A percentile compares a stretch with the other conserved stretches of the same genome.
phyloP scores from a whole-genome alignment of 2,113 vertebrate species.

The Petrocephalus microphthalmus region DNA sequence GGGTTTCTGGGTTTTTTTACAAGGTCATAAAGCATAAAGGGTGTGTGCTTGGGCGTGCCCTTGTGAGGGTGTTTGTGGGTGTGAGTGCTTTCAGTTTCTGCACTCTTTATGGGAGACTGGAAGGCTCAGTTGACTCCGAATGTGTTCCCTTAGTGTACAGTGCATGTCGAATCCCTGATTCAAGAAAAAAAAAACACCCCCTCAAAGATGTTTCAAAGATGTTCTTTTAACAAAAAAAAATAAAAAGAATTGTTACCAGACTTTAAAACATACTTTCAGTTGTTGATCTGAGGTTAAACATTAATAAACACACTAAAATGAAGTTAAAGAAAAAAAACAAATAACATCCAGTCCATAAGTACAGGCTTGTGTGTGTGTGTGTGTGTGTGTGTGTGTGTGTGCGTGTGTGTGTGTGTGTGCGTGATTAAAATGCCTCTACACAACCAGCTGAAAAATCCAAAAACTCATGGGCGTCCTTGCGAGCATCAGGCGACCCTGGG shows the following conservation, averaged over 20 bases:
- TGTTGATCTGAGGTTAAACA: neutral
- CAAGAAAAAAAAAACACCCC: neutral
- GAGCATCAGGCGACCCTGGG: no score
- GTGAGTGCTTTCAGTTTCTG: neutral
- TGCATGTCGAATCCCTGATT: neutral
- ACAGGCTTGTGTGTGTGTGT: neutral
- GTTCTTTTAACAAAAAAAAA: neutral
- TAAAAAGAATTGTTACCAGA: neutral
- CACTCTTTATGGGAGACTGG: neutral
- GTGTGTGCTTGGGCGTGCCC: neutral
- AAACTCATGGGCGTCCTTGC: no score
- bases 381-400: no score
- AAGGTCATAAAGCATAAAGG: neutral
- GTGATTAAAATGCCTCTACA: neutral
- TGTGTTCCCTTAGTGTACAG: neutral
- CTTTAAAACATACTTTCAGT: neutral
- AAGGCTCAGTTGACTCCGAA: neutral
- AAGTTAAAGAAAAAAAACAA: neutral
- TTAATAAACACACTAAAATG: slow-evolving; percentile 6
- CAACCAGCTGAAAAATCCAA: no score
- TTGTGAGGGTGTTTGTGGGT: neutral
- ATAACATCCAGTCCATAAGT: neutral
- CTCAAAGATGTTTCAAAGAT: neutral
- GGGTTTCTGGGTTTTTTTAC: neutral
- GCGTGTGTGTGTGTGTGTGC: no score